Percentiles rank a stretch among this genome's conserved stretches.
phyloP scores from a whole-genome alignment of 2,113 vertebrate species.

The Mesoclemmys tuberculata region DNA sequence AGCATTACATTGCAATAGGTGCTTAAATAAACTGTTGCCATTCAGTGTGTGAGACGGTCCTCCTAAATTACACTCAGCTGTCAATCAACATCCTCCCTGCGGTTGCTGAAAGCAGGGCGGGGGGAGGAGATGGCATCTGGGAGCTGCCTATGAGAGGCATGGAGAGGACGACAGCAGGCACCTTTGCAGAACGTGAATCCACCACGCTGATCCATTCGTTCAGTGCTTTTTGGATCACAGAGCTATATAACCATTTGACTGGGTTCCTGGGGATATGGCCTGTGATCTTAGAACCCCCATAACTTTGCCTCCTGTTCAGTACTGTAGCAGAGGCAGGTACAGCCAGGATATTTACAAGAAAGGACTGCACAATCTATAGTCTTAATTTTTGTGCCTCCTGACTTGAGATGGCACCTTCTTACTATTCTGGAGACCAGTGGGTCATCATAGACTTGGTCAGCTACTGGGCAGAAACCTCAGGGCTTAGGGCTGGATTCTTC shows the following conservation, averaged over 20 bases:
- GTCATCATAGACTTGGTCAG: neutral
- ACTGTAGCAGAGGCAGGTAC: neutral
- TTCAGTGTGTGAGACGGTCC: neutral
- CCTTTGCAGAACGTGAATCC: neutral
- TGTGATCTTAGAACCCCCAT: neutral
- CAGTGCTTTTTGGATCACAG: neutral
- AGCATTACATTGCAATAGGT: neutral
- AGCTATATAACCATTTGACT: neutral
- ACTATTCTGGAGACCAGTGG: too few relatives aligned
- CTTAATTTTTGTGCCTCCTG: neutral
- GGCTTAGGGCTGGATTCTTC: neutral
- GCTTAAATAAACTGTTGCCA: neutral
- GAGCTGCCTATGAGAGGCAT: neutral
- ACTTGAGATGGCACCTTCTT: neutral
- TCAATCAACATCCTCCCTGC: neutral
- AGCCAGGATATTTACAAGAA: neutral
- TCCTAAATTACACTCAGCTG: neutral
- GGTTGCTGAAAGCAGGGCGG: neutral
- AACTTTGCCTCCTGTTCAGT: neutral
- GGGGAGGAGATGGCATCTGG: neutral
- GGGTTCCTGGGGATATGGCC: neutral
- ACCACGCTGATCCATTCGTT: neutral
- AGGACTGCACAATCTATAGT: neutral
- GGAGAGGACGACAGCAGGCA: neutral
- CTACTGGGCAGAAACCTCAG: neutral